These are phyloP conservation scores for Apeira syringaria DNA, from an alignment of 2,888 invertebrate genomes.

Conservation along the genomic window DNA sequence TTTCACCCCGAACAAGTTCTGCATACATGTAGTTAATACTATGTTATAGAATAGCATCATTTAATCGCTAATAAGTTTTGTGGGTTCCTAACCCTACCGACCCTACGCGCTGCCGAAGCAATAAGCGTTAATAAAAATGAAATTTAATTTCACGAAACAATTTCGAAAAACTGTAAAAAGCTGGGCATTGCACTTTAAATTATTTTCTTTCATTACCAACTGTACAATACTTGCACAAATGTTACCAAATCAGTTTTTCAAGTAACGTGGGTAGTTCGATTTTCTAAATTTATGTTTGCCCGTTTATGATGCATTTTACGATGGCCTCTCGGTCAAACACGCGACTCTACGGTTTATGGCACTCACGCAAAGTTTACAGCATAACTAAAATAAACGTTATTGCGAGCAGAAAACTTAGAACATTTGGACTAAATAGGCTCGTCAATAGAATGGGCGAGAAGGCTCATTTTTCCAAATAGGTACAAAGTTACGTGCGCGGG, in stretches of 20 bases:
- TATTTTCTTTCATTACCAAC: constrained; percentile 20
- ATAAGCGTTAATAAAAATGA: too few relatives aligned
- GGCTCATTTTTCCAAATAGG: constrained; percentile 32
- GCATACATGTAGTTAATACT: too few relatives aligned
- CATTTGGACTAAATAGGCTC: constrained; percentile 34
- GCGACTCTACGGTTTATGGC: constrained; percentile 68
- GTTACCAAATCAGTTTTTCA: constrained; percentile 55
- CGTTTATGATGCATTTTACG: constrained; percentile 76
- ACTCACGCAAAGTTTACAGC: constrained; percentile 66
- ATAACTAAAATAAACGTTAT: constrained; percentile 57
- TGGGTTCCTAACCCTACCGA: too few relatives aligned
- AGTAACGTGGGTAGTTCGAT: constrained; percentile 53
- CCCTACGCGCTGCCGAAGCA: too few relatives aligned
- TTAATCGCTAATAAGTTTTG: too few relatives aligned
- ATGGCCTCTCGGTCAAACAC: constrained; percentile 74
- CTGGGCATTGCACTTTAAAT: constrained; percentile 2
- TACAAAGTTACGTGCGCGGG: constrained; percentile 32
- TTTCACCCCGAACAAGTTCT: too few relatives aligned
- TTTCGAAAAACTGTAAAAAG: constrained; percentile 14
- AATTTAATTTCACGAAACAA: too few relatives aligned
- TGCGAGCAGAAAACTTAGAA: constrained; percentile 34
- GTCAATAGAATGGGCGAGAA: constrained; percentile 28
- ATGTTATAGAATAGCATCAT: too few relatives aligned
- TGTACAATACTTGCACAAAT: constrained; percentile 34
- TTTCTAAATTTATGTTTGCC: constrained; percentile 68